Evolutionary conservation across 2,888 invertebrate genomes (phyloP).

Genomic region (Buathra laborator): DNA sequence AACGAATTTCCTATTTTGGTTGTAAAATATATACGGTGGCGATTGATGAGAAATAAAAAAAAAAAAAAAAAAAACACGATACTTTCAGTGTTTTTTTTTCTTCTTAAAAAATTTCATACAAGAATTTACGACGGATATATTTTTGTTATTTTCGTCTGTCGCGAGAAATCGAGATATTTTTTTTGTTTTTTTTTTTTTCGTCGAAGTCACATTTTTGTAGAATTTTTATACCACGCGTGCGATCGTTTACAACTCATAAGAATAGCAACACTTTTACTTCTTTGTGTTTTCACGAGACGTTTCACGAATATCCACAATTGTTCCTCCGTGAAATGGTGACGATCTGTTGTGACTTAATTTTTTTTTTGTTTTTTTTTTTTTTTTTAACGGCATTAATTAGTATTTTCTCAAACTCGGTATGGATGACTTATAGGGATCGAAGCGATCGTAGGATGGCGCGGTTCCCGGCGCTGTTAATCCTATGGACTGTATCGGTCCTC

Average conservation of each 20-base stretch:
- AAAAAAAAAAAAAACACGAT: conserved; percentile 39
- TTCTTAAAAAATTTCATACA: conserved; percentile 45
- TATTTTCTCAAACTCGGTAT: conserved; percentile 83
- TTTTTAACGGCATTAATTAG: conserved; percentile 71
- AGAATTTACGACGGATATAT: conserved; percentile 29
- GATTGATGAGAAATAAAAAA: background rate
- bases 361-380: conserved; percentile 29
- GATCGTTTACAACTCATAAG: conserved; percentile 44
- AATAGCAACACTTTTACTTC: conserved; percentile 44
- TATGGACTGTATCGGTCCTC: conserved; percentile 82
- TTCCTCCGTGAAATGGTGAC: conserved; percentile 37
- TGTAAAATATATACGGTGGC: conserved; percentile 6
- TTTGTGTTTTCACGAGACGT: conserved; percentile 30
- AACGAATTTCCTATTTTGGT: conserved; percentile 2
- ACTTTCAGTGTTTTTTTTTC: conserved; percentile 46
- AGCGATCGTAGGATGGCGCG: conserved; percentile 82
- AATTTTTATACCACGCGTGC: conserved; percentile 16
- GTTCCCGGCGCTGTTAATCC: conserved; percentile 82
- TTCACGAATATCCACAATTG: conserved; percentile 35
- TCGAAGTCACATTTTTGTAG: conserved; percentile 11
- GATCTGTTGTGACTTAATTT: background rate
- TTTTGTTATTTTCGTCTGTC: conserved; percentile 21
- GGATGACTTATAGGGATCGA: conserved; percentile 83
- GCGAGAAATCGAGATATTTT: background rate
- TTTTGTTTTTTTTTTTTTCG: background rate